phyloP scores from a whole-genome alignment of 2,797 vertebrate genomes.

The Amblyopsis hoosieri region DNA sequence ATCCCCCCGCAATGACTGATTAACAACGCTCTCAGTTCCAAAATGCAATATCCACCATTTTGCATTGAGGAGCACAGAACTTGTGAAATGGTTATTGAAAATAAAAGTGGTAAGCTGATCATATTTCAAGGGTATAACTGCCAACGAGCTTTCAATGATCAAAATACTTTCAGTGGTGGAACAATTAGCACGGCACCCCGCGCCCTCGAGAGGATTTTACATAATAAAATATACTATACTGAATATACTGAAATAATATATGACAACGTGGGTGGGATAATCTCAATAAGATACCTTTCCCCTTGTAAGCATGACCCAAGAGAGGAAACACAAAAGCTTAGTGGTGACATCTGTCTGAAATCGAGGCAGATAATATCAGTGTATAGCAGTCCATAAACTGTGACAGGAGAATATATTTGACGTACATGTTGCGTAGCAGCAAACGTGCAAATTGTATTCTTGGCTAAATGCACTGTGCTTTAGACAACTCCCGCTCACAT shows the following conservation, averaged over 20 bases:
- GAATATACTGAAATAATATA: too few relatives aligned
- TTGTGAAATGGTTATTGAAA: neutral
- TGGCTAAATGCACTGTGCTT: too few relatives aligned
- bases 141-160: too few relatives aligned
- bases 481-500: neutral
- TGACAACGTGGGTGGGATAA: neutral
- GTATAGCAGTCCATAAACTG: constrained; percentile 18
- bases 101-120: neutral
- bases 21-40: neutral
- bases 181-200: too few relatives aligned
- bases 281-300: constrained; percentile 20
- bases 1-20: neutral
- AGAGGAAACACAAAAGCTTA: constrained; percentile 39
- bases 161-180: too few relatives aligned
- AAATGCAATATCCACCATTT: neutral
- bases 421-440: too few relatives aligned
- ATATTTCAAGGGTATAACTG: neutral
- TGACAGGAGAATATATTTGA: constrained; percentile 15
- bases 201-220: too few relatives aligned
- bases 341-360: constrained; percentile 49
- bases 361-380: constrained; percentile 33
- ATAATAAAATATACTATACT: too few relatives aligned
- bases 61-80: neutral
- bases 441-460: too few relatives aligned
- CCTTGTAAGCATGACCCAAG: constrained; percentile 18